Base-by-base conservation (phyloP, 2,797 vertebrate species). In the Limosa lapponica region DNA sequence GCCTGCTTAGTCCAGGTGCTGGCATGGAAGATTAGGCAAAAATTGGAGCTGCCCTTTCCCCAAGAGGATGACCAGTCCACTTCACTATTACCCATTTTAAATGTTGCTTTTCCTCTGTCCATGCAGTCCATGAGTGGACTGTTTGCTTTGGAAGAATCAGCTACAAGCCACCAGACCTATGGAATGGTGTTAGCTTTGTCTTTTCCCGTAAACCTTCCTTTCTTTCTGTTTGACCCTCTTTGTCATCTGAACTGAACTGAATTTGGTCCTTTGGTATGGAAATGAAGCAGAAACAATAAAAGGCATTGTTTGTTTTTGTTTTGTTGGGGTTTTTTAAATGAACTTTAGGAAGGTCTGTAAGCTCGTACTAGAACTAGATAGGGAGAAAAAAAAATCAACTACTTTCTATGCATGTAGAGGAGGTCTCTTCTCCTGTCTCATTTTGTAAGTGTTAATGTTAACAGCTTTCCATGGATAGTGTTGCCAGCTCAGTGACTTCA, bases 41-140 rank as follows among this genome's bases (percentile, higher is more conserved):
- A 88, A n/a, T 20, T 51, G 14, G 14, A 92, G 18, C 34, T 78
- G 32, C 27, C 34, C 46, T 7, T 61, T 90, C 25, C 16, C 20
- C 19, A 4, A 64, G 59, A 30, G n/a, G 54, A 34, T 39, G 30
- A 59, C 16, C 8, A 41, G 16, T 64, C 39, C 4, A 7, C 39
- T 54, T 85, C 39, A 48, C 20, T 70, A 25, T 28, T 3, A 22
- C 19, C 14, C 6, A 12, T 16, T 80, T 39, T n/a, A 62, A 66
- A 54, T 49, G 39, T 12, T 81, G 36, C 8, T 61, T 58, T 67
- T 71, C n/a, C 62, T 58, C 51, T 55, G 66, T 74, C 34, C 0
- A 0, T 0, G 0, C 17, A 41, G 28, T 67, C 32, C 7, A 2
- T 6, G 16, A 34, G 43, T 32, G 28, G 11, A 39, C 16, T 18